Conservation (phyloP, 1,140 invertebrate species). For the Penaeus chinensis region DNA sequence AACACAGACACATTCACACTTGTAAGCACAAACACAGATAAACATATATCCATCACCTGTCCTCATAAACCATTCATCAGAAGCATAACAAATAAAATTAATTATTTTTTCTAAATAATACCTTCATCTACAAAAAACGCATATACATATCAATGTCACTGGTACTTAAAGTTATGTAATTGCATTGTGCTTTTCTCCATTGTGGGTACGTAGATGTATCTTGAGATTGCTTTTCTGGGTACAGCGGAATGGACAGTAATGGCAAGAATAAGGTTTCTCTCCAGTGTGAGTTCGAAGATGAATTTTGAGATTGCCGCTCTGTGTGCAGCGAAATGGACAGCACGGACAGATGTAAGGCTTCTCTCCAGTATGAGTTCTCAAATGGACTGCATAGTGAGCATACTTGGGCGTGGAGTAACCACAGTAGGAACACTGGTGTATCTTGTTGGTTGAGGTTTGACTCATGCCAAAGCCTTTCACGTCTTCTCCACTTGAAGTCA, state of each 20-base stretch:
- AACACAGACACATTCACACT: no score
- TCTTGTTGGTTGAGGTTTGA: constrained; percentile 24
- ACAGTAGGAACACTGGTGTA: constrained; percentile 47
- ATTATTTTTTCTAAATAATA: no score
- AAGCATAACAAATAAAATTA: no score
- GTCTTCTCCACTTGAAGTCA: constrained; percentile 23
- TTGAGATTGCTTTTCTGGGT: constrained; percentile 26
- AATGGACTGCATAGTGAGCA: constrained; percentile 35
- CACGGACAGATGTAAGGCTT: constrained; percentile 40
- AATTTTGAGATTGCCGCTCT: constrained; percentile 29
- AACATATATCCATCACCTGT: no score
- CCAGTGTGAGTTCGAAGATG: constrained; percentile 46
- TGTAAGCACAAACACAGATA: no score
- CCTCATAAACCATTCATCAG: no score
- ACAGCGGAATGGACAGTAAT: not conserved
- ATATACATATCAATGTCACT: no score
- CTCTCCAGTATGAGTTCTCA: constrained; percentile 44
- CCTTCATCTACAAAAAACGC: no score
- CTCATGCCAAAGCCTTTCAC: not conserved
- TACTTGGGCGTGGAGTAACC: constrained; percentile 42
- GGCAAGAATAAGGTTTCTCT: constrained; percentile 34
- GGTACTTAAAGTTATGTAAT: constrained; percentile 2
- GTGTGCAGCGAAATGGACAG: constrained; percentile 37
- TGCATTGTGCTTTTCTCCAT: constrained; percentile 37
- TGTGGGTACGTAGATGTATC: constrained; percentile 38